phyloP scores from a whole-genome alignment of 2,113 vertebrate genomes.

The Uria aalge region DNA sequence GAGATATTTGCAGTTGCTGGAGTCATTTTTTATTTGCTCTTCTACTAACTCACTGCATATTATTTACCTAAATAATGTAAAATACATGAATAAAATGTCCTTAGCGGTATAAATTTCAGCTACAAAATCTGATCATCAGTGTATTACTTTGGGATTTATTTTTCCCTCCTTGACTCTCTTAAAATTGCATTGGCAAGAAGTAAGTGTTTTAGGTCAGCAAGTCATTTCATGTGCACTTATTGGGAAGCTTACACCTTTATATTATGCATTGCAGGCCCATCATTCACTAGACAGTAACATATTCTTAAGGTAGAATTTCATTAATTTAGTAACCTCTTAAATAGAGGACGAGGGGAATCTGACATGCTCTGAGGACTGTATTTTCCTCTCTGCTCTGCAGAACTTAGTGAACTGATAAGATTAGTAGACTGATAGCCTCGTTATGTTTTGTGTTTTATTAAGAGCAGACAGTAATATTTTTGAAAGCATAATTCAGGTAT shows the following conservation, averaged over 20 bases:
- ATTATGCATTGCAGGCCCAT: background rate
- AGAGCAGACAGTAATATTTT: background rate
- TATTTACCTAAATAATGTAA: background rate
- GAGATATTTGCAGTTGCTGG: background rate
- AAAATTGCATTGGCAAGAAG: background rate
- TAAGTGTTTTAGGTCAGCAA: background rate
- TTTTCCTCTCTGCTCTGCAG: background rate
- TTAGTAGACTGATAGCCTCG: background rate
- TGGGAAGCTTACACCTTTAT: background rate
- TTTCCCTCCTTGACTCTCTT: background rate
- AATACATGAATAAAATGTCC: background rate
- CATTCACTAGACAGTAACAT: background rate
- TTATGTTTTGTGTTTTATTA: background rate
- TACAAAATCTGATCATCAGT: background rate
- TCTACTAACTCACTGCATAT: background rate
- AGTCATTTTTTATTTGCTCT: background rate
- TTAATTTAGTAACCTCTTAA: slow-evolving; percentile 5
- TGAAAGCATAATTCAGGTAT: background rate
- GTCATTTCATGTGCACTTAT: background rate
- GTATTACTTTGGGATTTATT: background rate
- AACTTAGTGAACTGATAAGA: background rate
- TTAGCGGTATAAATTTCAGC: background rate
- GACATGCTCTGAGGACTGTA: background rate
- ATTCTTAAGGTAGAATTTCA: slow-evolving; percentile 8
- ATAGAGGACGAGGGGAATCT: background rate